Evolutionary conservation across 2,113 vertebrate genomes (phyloP).

Genomic region (Malurus cyaneus): DNA sequence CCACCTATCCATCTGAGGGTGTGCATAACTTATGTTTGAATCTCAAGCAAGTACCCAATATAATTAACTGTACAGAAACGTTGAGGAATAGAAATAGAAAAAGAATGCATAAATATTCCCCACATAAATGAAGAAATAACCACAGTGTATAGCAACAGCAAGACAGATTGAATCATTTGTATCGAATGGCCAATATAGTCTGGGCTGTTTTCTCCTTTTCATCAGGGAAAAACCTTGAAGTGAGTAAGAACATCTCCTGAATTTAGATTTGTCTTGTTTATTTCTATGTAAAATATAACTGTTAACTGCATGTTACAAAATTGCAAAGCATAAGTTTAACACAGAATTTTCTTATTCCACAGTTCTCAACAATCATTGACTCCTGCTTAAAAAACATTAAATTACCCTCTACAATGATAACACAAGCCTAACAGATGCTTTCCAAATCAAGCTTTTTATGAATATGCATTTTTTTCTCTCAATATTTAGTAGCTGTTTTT

Average conservation of each 20-base stretch:
- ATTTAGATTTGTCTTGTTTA: neutral
- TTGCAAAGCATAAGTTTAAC: neutral
- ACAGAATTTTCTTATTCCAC: neutral
- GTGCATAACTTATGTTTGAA: neutral
- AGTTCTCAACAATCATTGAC: neutral
- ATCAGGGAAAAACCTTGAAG: neutral
- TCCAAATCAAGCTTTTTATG: neutral
- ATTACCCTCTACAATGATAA: neutral
- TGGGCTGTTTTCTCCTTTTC: neutral
- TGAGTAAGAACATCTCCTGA: neutral
- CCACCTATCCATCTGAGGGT: neutral
- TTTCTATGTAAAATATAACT: neutral
- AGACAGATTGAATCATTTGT: neutral
- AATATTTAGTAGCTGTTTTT: neutral
- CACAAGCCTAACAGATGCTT: neutral
- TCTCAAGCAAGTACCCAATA: neutral
- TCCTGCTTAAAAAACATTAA: neutral
- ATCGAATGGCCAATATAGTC: accelerated
- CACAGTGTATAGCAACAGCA: neutral
- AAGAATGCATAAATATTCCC: neutral
- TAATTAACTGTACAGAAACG: neutral
- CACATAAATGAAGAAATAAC: neutral
- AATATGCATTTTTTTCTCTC: neutral
- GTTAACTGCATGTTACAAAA: neutral
- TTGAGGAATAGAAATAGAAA: neutral